These are phyloP conservation scores for Tinea trinotella DNA, from an alignment of 2,888 invertebrate species.

Conservation along the genomic window DNA sequence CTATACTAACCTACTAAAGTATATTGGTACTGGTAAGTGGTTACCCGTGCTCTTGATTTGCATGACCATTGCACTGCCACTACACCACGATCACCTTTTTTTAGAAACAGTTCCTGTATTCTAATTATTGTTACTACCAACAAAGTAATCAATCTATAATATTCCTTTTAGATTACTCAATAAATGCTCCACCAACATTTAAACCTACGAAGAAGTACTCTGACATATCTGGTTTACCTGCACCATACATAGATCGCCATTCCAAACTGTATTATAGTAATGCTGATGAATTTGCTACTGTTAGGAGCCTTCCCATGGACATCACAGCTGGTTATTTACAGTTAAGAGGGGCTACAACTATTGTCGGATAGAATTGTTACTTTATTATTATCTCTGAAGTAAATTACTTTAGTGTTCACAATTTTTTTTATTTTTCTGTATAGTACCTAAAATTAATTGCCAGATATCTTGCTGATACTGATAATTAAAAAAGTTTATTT, in stretches of 20 bases:
- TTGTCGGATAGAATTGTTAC: constrained; percentile 69
- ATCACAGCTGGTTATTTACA: constrained; percentile 92
- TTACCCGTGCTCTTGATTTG: too few species aligned
- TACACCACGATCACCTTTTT: too few species aligned
- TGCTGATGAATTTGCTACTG: constrained; percentile 89
- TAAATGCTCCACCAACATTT: constrained; percentile 93
- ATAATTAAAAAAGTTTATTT: too few species aligned
- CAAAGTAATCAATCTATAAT: neutral
- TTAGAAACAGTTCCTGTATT: neutral
- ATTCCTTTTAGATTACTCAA: constrained; percentile 79
- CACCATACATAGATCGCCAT: constrained; percentile 92
- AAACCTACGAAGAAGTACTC: constrained; percentile 95
- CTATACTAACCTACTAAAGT: too few species aligned
- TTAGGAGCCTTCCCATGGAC: constrained; percentile 90
- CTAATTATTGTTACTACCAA: neutral
- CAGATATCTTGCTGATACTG: too few species aligned
- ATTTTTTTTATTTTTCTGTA: too few species aligned
- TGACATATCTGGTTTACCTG: constrained; percentile 89
- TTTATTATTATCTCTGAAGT: neutral
- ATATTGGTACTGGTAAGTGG: too few species aligned
- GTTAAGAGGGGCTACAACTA: constrained; percentile 85
- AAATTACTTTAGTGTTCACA: too few species aligned
- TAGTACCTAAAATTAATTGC: too few species aligned
- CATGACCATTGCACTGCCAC: too few species aligned
- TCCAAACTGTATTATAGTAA: constrained; percentile 89